phyloP scores from a whole-genome alignment of 2,113 vertebrate genomes.

The Echinops telfairi region DNA sequence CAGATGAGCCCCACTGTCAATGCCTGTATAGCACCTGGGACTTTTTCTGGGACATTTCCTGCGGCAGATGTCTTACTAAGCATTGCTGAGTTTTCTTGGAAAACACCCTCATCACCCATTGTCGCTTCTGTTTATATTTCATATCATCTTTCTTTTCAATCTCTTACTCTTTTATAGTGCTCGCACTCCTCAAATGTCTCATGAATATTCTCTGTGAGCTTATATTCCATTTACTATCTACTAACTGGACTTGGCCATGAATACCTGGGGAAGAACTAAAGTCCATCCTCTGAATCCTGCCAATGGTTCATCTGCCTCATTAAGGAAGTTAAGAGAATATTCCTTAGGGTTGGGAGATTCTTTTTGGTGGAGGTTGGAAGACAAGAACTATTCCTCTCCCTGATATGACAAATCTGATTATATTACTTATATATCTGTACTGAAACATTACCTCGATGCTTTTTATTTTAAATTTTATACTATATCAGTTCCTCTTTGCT shows the following conservation, averaged over 20 bases:
- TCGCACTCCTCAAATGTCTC: not conserved
- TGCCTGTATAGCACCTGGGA: too few relatives aligned
- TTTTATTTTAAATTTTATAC: too few relatives aligned
- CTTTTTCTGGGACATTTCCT: too few relatives aligned
- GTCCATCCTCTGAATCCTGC: not conserved
- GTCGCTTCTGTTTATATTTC: not conserved
- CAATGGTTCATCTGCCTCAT: not conserved
- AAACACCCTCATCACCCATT: too few relatives aligned
- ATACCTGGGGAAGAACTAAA: not conserved
- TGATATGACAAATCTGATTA: not conserved
- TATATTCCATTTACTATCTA: not conserved
- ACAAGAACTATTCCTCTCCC: not conserved
- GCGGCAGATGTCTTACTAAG: too few relatives aligned
- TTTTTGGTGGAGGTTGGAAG: not conserved
- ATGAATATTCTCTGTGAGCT: not conserved
- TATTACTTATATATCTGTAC: not conserved
- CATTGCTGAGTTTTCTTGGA: too few relatives aligned
- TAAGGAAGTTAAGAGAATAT: not conserved
- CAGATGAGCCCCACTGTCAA: too few relatives aligned
- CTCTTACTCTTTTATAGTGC: not conserved
- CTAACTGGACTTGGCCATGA: not conserved
- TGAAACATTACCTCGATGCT: too few relatives aligned
- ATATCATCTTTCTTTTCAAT: not conserved
- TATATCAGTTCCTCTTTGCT: not conserved
- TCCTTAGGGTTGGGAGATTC: not conserved